Conservation (phyloP, 2,888 invertebrate genomes). For the Mesoligia furuncula region DNA sequence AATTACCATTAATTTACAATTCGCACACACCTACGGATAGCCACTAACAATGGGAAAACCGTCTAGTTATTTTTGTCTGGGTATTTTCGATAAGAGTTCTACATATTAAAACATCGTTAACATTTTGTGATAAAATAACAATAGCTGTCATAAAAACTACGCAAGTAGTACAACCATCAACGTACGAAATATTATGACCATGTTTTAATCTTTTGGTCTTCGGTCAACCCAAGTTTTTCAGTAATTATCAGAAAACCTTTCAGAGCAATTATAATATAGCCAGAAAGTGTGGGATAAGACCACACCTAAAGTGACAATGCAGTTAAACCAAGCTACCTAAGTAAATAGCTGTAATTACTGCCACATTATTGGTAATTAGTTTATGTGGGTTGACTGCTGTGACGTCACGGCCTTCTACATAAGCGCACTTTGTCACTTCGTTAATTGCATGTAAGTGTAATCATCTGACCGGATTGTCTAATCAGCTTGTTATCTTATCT, state of each 20-base stretch:
- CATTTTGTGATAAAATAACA: constrained; percentile 30
- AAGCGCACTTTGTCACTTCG: constrained; percentile 18
- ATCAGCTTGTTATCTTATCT: constrained; percentile 42
- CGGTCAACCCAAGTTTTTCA: not conserved
- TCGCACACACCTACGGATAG: not conserved
- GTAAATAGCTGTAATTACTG: constrained; percentile 16
- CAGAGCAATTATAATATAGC: not conserved
- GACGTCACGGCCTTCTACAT: constrained; percentile 36
- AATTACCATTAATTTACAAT: not conserved
- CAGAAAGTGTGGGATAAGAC: not conserved
- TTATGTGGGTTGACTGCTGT: constrained; percentile 18
- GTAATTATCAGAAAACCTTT: constrained; percentile 15
- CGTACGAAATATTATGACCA: not conserved
- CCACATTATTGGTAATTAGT: constrained; percentile 17
- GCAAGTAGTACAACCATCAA: not conserved
- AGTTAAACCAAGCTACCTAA: constrained; percentile 1
- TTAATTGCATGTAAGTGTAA: constrained; percentile 35
- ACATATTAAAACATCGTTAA: constrained; percentile 11
- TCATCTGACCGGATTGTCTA: constrained; percentile 22
- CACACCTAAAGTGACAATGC: constrained; percentile 10
- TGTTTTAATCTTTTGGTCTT: not conserved
- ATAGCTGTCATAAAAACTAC: constrained; percentile 18
- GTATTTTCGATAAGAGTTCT: constrained; percentile 24
- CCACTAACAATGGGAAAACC: constrained; percentile 25
- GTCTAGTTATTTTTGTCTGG: constrained; percentile 15